Evolutionary conservation across 1,140 invertebrate species (phyloP).

Genomic region (Hyles vespertilio): DNA sequence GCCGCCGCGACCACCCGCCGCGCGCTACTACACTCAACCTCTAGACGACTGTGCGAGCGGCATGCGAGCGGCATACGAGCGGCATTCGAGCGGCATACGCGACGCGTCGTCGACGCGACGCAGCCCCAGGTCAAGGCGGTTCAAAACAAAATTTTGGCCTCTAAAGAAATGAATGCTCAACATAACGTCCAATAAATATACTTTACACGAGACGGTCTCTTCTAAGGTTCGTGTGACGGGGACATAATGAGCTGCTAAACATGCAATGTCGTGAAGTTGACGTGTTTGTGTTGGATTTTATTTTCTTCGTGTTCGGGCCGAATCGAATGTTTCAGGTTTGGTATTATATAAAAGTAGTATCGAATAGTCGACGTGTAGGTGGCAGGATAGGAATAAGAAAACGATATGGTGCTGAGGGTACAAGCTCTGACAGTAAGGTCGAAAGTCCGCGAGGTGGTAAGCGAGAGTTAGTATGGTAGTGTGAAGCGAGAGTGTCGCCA

Average conservation of each 20-base stretch:
- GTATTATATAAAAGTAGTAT: slow-evolving; percentile 25
- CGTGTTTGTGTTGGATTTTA: slow-evolving; percentile 42
- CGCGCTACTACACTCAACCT: slow-evolving; percentile 2
- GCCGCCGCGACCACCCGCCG: slow-evolving; percentile 13
- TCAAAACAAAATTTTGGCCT: slow-evolving; percentile 49
- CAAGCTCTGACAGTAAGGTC: slow-evolving; percentile 55
- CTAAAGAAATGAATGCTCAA: slow-evolving; percentile 56
- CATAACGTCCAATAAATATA: slow-evolving; percentile 53
- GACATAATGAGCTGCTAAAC: slow-evolving; percentile 67
- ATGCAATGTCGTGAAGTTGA: slow-evolving; percentile 67
- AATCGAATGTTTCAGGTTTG: slow-evolving; percentile 33
- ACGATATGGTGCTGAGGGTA: slow-evolving; percentile 54
- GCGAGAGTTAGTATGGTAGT: slow-evolving; percentile 47
- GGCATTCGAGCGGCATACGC: slow-evolving; percentile 6
- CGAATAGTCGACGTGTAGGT: slow-evolving; percentile 37
- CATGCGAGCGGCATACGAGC: slow-evolving; percentile 5
- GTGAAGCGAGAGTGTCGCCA: slow-evolving; percentile 50
- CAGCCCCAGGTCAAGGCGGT: slow-evolving; percentile 57
- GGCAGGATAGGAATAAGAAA: slow-evolving; percentile 40
- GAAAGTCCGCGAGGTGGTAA: slow-evolving; percentile 55
- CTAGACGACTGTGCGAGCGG: neutral
- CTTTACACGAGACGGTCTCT: slow-evolving; percentile 65
- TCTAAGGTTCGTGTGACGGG: slow-evolving; percentile 69
- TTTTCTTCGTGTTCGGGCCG: slow-evolving; percentile 44
- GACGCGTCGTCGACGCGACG: slow-evolving; percentile 33